Base-by-base conservation (phyloP, 2,797 vertebrate species). In the Champsocephalus gunnari region DNA sequence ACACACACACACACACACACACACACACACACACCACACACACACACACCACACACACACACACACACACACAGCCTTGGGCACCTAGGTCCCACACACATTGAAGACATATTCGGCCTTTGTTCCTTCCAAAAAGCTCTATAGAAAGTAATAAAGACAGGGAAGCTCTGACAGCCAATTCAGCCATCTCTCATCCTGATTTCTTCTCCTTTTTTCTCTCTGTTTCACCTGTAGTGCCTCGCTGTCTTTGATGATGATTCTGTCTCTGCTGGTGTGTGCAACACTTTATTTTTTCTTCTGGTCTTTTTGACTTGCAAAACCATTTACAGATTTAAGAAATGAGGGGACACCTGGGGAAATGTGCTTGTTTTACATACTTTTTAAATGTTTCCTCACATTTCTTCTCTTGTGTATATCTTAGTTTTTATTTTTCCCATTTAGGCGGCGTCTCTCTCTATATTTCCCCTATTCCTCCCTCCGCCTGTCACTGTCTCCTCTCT, bases 81-180 rank as follows among this genome's bases (percentile, higher is more conserved):
- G 89, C 71, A 76, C 66, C 59, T 57, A 74, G 84, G 84, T 86
- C 84, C 79, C 89, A 89, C 88, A 90, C 82, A 87, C 79, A 91
- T 68, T 75, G 62, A 62, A 82, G 75, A 92, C 77, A 83, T 85
- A 81, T 68, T 86, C 74, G 70, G 28, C 82, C 70, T 92, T 93
- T 93, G 87, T 93, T 89, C 87, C 75, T 77, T 83, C 85, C 85
- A 87, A 91, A 92, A 86, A 89, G 82, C 79, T 89, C 86, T 90
- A 87, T 80, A 87, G 84, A 86, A 87, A 87, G 87, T 90, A 92
- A 92, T 93, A 91, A 93, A 92, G 91, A 92, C 58, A 81, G 67
- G 75, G 83, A 86, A 85, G 87, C 82, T 80, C 69, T 82, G 82
- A 83, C 81, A 70, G 77, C 75, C 77, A 83, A 75, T 87, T 83